Conservation (phyloP, 2,797 vertebrate genomes). For the Notamacropus eugenii region DNA sequence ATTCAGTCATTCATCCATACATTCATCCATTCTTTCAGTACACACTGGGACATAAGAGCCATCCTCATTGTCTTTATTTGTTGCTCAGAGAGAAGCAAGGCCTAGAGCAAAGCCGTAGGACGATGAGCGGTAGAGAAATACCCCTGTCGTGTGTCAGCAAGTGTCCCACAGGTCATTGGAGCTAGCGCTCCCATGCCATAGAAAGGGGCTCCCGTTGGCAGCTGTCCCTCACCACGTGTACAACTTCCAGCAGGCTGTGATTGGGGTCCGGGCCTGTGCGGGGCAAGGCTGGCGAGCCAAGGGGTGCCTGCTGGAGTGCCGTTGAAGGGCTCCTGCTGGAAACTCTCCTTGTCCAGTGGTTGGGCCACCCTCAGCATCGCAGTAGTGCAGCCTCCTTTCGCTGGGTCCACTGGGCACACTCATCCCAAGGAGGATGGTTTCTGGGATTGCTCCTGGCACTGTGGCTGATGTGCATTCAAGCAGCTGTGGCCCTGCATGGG, state of each 20-base stretch:
- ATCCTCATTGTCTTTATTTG: not conserved
- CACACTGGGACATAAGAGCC: not conserved
- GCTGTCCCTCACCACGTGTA: not conserved
- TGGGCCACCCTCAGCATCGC: not conserved
- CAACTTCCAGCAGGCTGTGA: not conserved
- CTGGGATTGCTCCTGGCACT: not conserved
- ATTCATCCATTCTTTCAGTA: too few species aligned
- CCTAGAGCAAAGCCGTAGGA: not conserved
- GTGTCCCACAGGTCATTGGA: not conserved
- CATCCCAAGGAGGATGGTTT: not conserved
- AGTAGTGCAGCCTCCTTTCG: not conserved
- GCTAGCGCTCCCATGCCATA: not conserved
- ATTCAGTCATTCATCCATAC: not conserved
- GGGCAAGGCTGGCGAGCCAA: not conserved
- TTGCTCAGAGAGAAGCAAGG: not conserved
- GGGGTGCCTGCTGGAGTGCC: too few species aligned
- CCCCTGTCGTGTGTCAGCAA: not conserved
- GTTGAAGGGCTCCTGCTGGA: too few species aligned
- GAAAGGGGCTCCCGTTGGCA: accelerated
- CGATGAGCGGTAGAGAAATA: not conserved
- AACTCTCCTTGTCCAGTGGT: not conserved
- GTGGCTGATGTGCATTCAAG: not conserved
- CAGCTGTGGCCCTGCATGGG: not conserved
- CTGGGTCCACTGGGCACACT: too few species aligned
- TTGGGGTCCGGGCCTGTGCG: too few species aligned